A percentile compares a stretch with the other conserved stretches of the same genome.
Conservation (phyloP, 2,113 vertebrate genomes). For the Lagopus leucura region DNA sequence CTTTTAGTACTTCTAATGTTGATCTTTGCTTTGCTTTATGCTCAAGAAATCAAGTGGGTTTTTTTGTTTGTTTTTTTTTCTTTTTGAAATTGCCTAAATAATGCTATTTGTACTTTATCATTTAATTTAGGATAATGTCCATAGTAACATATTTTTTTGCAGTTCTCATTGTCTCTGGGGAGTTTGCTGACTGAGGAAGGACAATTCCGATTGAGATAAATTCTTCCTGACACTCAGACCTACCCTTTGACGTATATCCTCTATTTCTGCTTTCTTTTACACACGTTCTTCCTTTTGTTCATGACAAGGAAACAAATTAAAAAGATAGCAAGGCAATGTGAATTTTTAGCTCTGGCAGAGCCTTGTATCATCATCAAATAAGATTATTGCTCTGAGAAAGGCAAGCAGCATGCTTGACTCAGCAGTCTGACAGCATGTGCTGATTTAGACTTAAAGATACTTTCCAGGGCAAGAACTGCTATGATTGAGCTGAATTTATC, state of each 20-base stretch:
- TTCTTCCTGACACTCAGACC: conserved; percentile 36
- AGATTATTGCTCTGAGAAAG: conserved; percentile 23
- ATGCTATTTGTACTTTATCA: not conserved
- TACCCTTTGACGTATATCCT: conserved; percentile 35
- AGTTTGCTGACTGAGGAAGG: conserved; percentile 45
- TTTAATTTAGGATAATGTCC: not conserved
- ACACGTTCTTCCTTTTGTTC: conserved; percentile 33
- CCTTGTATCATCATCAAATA: conserved; percentile 24
- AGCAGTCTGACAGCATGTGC: not conserved
- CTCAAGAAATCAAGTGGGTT: not conserved
- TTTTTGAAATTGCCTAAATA: not conserved
- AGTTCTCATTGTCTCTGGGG: not conserved
- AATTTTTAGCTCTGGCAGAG: conserved; percentile 25
- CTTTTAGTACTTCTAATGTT: not conserved
- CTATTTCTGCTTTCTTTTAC: conserved; percentile 46
- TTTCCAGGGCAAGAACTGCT: not conserved
- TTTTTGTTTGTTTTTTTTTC: not conserved
- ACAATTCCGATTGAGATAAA: conserved; percentile 40
- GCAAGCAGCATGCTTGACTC: not conserved
- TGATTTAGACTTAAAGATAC: not conserved
- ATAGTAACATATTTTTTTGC: not conserved
- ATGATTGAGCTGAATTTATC: not conserved
- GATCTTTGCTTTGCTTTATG: not conserved
- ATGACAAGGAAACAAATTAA: conserved; percentile 37
- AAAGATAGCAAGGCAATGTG: conserved; percentile 9